Conservation (phyloP, 1,140 invertebrate species). For the Anthonomus grandis region DNA sequence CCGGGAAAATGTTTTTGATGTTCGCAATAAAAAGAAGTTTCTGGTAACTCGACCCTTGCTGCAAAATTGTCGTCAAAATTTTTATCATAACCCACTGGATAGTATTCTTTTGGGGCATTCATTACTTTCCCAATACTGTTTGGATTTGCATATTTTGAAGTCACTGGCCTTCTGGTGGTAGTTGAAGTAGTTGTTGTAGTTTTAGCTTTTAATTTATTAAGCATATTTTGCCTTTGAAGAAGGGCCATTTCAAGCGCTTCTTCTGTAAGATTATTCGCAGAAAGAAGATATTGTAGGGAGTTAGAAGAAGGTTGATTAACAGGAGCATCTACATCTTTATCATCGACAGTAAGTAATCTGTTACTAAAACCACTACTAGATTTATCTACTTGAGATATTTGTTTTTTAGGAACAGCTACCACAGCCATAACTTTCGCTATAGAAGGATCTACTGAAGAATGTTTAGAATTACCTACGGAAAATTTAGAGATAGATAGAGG, state of each 20-base stretch:
- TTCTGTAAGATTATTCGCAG: constrained; percentile 43
- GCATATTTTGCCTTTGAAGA: constrained; percentile 36
- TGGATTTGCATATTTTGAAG: constrained; percentile 40
- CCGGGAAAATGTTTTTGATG: constrained; percentile 88
- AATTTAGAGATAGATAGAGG: constrained; percentile 55
- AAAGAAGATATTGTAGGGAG: constrained; percentile 34
- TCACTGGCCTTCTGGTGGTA: constrained; percentile 31
- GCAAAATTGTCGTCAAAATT: constrained; percentile 85
- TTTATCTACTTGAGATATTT: constrained; percentile 35
- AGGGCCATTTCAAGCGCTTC: constrained; percentile 50
- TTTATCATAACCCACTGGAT: constrained; percentile 80
- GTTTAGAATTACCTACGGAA: constrained; percentile 32
- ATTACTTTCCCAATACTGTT: constrained; percentile 68
- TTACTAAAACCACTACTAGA: constrained; percentile 41
- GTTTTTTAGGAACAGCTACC: constrained; percentile 33
- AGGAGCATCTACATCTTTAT: constrained; percentile 24
- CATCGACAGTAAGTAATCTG: constrained; percentile 29
- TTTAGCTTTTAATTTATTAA: constrained; percentile 30
- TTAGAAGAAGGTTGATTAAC: constrained; percentile 32
- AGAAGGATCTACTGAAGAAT: constrained; percentile 10
- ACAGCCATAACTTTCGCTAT: constrained; percentile 32
- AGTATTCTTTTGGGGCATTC: constrained; percentile 85
- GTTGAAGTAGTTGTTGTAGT: constrained; percentile 36
- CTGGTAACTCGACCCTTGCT: constrained; percentile 76
- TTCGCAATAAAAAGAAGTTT: constrained; percentile 84